Evolutionary conservation across 2,797 vertebrate genomes (phyloP), one percentile per base, ranked within the genome.

Genomic region (Cyclura pinguis): DNA sequence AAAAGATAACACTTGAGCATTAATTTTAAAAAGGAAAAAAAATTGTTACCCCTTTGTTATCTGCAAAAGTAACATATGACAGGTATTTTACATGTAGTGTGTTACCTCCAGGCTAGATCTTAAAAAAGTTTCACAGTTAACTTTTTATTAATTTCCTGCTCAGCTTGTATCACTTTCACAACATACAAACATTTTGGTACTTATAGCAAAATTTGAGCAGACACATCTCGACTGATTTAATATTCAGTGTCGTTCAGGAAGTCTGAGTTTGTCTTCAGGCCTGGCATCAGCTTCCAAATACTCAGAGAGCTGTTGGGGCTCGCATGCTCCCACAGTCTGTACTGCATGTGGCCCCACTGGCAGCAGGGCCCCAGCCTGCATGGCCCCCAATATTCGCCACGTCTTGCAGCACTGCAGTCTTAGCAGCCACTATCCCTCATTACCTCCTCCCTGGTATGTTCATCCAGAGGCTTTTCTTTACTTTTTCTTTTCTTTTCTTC

Each of bases 61-160:
- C n/a, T 38, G 18, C 35, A 74, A 35, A 74, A 20, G 5, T 74
- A 74, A 20, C 18, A 6, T 74, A 35, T 38, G 38, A 35, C 10
- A n/a, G 3, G 10, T 73, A 73, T 13, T 18, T 74, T 74, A 13
- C 16, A 20, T 38, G 35, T 38, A 38, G 38, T 76, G 73, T 32
- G 20, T 38, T 38, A 38, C 16, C 38, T 27, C 24, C 67, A 69
- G 29, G 10, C 9, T 69, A 20, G 57, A 62, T 62, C 59, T 22
- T 62, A 5, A 62, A 22, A 62, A 52, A 52, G 59, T 62, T 62
- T 62, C 59, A 62, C 20, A 0, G 9, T 20, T 84, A 88, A 64
- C 81, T 89, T 90, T 55, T 14, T 0, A 84, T 86, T 85, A 2
- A 88, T 91, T 92, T 92, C 59, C 74, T 80, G 42, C 78, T n/a